Conservation (phyloP, 2,888 invertebrate genomes). For the Eugnorisma glareosa region DNA sequence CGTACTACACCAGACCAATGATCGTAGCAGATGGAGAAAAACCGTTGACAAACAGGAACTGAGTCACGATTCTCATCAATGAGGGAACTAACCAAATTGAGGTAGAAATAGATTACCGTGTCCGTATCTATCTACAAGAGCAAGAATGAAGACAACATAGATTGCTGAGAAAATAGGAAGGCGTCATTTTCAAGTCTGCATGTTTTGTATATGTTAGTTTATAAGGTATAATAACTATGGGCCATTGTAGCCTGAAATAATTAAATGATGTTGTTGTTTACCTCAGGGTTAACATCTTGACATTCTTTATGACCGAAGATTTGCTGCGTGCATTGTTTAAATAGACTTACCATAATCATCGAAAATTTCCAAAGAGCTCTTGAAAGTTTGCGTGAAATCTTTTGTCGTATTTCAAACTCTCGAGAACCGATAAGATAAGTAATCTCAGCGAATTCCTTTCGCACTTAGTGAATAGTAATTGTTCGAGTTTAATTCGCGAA, state of each 20-base stretch:
- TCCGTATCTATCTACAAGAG: neutral
- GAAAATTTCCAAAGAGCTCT: neutral
- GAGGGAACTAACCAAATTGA: neutral
- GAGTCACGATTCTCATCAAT: neutral
- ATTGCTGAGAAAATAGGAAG: neutral
- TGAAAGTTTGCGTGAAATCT: conserved; percentile 14
- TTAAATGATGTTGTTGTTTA: no score
- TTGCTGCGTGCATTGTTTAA: neutral
- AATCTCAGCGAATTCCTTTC: conserved; percentile 27
- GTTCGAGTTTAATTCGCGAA: conserved; percentile 37
- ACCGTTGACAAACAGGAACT: neutral
- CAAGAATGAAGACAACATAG: neutral
- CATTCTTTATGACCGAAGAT: neutral
- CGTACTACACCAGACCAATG: neutral
- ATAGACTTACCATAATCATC: neutral
- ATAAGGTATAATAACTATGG: no score
- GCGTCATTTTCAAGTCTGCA: neutral
- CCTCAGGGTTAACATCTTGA: neutral
- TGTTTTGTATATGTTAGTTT: no score
- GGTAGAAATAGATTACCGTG: neutral
- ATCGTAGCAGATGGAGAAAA: neutral
- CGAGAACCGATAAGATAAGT: conserved; percentile 18
- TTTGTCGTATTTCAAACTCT: neutral
- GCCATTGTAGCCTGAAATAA: no score
- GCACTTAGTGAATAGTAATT: conserved; percentile 22